Conservation (phyloP, 2,113 vertebrate species). For the Pomatorhinus ruficollis region DNA sequence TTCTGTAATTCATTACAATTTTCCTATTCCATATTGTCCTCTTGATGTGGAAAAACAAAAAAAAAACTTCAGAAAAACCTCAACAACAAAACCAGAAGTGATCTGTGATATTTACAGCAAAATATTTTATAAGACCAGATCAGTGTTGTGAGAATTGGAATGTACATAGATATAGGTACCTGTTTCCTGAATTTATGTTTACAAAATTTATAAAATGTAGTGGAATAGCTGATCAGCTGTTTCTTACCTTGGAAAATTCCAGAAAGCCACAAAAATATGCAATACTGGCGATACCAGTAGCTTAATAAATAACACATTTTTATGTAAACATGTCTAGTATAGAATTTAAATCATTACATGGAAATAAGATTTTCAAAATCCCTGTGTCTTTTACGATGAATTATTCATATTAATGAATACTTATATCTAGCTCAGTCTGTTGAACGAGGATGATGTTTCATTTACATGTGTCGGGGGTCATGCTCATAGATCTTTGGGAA, state of each 20-base stretch:
- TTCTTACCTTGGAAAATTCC: constrained; percentile 37
- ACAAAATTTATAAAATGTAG: constrained; percentile 16
- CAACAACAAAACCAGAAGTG: neutral
- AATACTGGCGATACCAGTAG: neutral
- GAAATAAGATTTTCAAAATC: constrained; percentile 42
- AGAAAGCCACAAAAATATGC: constrained; percentile 31
- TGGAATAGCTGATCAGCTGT: constrained; percentile 28
- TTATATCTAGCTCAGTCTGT: neutral
- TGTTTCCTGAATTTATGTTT: constrained; percentile 28
- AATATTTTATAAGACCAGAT: neutral
- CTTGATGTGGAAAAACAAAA: neutral
- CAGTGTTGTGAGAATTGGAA: neutral
- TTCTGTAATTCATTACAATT: neutral
- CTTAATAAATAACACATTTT: neutral
- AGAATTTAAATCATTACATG: neutral
- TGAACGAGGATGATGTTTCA: neutral
- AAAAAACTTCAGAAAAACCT: neutral
- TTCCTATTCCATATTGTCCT: constrained; percentile 36
- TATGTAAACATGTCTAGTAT: constrained; percentile 28
- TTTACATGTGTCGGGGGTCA: neutral
- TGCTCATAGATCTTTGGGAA: neutral
- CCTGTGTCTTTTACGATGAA: neutral
- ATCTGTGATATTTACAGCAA: neutral
- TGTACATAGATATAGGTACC: neutral
- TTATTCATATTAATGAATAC: constrained; percentile 8